Percentiles rank a stretch among this genome's conserved stretches.
phyloP scores from a whole-genome alignment of 2,888 invertebrate genomes.

The Plagodis dolabraria region DNA sequence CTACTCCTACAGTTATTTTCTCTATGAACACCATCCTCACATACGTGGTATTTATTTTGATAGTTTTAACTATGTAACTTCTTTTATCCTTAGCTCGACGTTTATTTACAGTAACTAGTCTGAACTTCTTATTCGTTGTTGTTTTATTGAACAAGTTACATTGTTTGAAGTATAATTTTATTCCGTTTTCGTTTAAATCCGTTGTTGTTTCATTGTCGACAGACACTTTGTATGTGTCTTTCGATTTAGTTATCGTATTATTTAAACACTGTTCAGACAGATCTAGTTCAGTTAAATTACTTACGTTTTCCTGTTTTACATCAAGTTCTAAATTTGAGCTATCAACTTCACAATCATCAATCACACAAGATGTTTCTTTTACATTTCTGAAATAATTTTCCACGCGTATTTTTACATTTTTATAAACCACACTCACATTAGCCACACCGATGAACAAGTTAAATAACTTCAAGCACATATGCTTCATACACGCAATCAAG shows the following conservation, averaged over 20 bases:
- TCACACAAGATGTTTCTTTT: background rate
- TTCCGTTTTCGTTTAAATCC: too few species aligned
- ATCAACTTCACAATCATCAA: background rate
- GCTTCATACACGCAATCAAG: background rate
- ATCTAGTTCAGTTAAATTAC: background rate
- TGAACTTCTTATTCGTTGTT: background rate
- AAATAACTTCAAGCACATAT: background rate
- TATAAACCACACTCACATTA: background rate
- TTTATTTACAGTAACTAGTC: background rate
- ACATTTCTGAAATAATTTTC: background rate
- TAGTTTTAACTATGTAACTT: too few species aligned
- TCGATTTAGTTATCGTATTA: too few species aligned
- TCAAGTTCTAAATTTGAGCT: background rate
- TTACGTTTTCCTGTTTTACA: background rate
- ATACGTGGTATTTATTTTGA: too few species aligned
- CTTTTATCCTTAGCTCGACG: too few species aligned
- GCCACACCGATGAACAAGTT: background rate
- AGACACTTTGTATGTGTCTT: too few species aligned
- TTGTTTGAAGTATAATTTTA: too few species aligned
- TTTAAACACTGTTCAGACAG: background rate
- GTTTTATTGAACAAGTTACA: background rate
- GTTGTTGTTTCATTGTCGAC: too few species aligned
- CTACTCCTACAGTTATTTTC: too few species aligned
- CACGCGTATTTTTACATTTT: background rate
- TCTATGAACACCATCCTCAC: too few species aligned